These are phyloP conservation scores for Chymomyza amoena DNA, from an alignment of 2,888 invertebrate genomes.

Conservation along the genomic window DNA sequence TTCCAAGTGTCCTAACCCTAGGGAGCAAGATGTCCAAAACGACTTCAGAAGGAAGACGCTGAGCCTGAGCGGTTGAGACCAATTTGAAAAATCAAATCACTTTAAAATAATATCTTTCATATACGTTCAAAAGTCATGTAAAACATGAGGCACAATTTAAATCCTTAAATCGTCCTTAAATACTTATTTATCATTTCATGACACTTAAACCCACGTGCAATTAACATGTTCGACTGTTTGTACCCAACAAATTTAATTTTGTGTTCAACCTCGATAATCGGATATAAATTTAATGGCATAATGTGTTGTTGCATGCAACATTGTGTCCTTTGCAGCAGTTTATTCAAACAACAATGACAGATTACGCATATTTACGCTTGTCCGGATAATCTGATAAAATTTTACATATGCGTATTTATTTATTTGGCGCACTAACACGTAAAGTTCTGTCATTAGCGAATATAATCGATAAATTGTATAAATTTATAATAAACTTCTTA, in stretches of 20 bases:
- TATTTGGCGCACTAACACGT: background rate
- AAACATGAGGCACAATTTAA: background rate
- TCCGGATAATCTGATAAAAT: background rate
- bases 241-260: background rate
- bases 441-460: no score
- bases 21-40: no score
- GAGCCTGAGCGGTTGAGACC: no score
- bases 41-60: no score
- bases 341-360: background rate
- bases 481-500: no score
- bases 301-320: background rate
- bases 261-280: background rate
- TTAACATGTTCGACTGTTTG: background rate
- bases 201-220: background rate
- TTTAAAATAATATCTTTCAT: no score
- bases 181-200: background rate
- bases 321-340: background rate
- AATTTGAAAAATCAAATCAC: no score
- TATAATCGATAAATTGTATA: no score
- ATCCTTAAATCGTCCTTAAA: no score
- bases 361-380: background rate
- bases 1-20: no score
- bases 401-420: background rate
- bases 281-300: background rate
- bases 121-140: no score